Evolutionary conservation across 2,797 vertebrate species (phyloP).

Genomic region (Lagocephalus sceleratus): DNA sequence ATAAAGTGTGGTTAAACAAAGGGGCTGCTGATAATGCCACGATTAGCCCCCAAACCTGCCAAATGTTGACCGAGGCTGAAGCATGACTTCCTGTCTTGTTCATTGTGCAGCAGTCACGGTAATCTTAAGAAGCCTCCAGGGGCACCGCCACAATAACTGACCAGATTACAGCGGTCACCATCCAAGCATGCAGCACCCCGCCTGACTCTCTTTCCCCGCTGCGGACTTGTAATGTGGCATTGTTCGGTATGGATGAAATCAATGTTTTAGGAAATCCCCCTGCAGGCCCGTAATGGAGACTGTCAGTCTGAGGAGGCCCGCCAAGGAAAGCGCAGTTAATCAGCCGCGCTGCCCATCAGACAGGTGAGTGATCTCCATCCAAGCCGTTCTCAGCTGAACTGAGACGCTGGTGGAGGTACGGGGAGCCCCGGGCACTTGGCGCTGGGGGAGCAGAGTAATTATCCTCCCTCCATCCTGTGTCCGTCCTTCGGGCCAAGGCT

Average conservation of each 20-base stretch:
- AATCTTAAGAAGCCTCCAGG: slow-evolving; percentile 42
- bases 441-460: slow-evolving; percentile 32
- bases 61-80: slow-evolving; percentile 48
- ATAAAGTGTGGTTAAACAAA: slow-evolving; percentile 52
- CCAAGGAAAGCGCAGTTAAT: slow-evolving; percentile 69
- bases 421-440: slow-evolving; percentile 36
- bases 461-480: slow-evolving; percentile 56
- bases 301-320: slow-evolving; percentile 61
- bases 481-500: slow-evolving; percentile 43
- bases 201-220: slow-evolving; percentile 21
- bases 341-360: slow-evolving; percentile 31
- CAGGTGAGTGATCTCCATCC: slow-evolving; percentile 42
- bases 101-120: slow-evolving; percentile 55
- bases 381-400: slow-evolving; percentile 29
- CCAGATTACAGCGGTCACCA: slow-evolving; percentile 59
- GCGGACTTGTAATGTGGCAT: slow-evolving; percentile 42
- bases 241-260: slow-evolving; percentile 67
- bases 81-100: slow-evolving; percentile 54
- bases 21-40: slow-evolving; percentile 37
- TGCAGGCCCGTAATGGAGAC: slow-evolving; percentile 50
- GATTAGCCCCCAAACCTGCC: slow-evolving; percentile 65
- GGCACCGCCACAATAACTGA: slow-evolving; percentile 50
- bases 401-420: slow-evolving; percentile 19
- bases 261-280: slow-evolving; percentile 70
- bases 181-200: slow-evolving; percentile 33